Conservation (phyloP, 2,113 vertebrate genomes). For the Monarcha castaneiventris region DNA sequence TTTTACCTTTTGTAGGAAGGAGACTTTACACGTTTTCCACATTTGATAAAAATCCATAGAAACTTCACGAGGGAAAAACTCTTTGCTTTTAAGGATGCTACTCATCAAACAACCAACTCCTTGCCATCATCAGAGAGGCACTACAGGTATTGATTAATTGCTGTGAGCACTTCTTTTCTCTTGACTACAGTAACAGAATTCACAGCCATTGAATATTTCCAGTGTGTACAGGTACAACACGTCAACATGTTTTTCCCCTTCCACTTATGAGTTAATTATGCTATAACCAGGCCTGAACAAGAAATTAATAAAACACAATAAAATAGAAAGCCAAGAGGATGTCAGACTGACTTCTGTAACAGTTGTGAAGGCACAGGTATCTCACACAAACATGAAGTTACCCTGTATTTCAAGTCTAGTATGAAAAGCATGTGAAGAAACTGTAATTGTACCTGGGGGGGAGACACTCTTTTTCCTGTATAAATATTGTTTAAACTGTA, state of each 20-base stretch:
- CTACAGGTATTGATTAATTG: neutral
- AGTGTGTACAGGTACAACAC: neutral
- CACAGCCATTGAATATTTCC: neutral
- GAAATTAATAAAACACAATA: neutral
- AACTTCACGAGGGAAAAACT: neutral
- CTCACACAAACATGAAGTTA: neutral
- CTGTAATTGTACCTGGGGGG: conserved; percentile 7
- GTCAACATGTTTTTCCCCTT: neutral
- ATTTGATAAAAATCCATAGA: neutral
- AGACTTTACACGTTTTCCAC: neutral
- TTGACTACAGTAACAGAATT: neutral
- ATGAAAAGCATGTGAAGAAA: conserved; percentile 9
- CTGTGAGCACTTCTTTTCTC: neutral
- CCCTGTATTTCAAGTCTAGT: neutral
- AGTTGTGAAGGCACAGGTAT: neutral
- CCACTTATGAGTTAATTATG: neutral
- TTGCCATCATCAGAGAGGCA: neutral
- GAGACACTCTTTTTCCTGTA: neutral
- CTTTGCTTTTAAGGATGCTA: neutral
- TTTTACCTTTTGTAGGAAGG: neutral
- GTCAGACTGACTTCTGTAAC: neutral
- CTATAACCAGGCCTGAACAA: neutral
- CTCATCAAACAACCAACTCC: conserved; percentile 15
- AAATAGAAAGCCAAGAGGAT: neutral
- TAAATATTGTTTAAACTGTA: neutral